phyloP scores from a whole-genome alignment of 2,797 vertebrate genomes.

The Pteropus rufus region DNA sequence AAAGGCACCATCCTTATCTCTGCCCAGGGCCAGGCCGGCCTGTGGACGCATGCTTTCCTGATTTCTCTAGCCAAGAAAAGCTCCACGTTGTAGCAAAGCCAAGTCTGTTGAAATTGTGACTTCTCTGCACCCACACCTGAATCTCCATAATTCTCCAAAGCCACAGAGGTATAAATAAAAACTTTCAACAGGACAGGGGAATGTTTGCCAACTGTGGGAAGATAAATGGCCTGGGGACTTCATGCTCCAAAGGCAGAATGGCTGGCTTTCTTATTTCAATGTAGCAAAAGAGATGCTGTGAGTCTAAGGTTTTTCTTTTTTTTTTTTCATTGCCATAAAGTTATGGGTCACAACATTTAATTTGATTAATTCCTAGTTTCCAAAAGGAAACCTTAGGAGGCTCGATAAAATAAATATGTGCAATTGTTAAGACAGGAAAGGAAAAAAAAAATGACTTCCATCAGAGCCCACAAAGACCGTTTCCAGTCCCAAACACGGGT shows the following conservation, averaged over 20 bases:
- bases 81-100: constrained; percentile 59
- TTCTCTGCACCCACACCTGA: constrained; percentile 69
- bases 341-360: constrained; percentile 77
- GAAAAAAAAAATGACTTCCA: constrained; percentile 70
- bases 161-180: constrained; percentile 79
- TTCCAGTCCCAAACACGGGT: constrained; percentile 50
- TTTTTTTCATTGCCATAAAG: constrained; percentile 70
- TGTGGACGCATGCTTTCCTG: constrained; percentile 10
- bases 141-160: constrained; percentile 74
- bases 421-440: constrained; percentile 74
- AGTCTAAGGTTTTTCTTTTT: neutral
- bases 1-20: neutral
- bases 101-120: constrained; percentile 65
- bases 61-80: constrained; percentile 74
- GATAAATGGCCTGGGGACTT: constrained; percentile 71
- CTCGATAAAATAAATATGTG: constrained; percentile 69
- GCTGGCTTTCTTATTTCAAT: constrained; percentile 63
- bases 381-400: constrained; percentile 74
- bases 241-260: constrained; percentile 65
- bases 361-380: constrained; percentile 76
- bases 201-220: constrained; percentile 71
- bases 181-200: constrained; percentile 71
- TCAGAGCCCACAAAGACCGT: constrained; percentile 59
- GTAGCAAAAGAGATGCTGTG: constrained; percentile 74
- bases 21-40: neutral